Base-by-base conservation (phyloP, 2,888 invertebrate genomes). In the Linyphia triangularis region DNA sequence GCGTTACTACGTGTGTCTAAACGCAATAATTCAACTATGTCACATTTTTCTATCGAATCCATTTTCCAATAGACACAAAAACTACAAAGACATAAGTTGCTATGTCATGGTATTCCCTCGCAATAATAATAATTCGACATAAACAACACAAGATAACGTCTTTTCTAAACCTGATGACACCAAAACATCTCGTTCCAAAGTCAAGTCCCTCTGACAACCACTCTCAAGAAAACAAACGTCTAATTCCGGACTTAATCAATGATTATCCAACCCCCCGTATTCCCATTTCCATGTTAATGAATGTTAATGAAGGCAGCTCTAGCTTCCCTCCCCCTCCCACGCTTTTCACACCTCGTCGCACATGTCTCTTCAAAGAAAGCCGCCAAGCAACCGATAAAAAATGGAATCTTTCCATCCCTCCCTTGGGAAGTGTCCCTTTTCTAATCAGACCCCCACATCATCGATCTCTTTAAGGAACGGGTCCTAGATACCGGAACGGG, bases 401-500 rank as follows among this genome's bases (percentile, higher is more conserved):
- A 77, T 59, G 40, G 77, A 61, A 77, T 16, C 51, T n/a, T n/a
- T n/a, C n/a, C 43, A 57, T 59, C 30, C 57, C 51, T 43, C 83
- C 26, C 67, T 19, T 28, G 82, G 75, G 75, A 85, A 59, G 77
- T 85, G 84, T 85, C 69, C 69, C 77, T 75, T 67, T 75, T 85
- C 84, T 75, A 85, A 85, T 85, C 84, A 85, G 59, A 51, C 75
- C 57, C n/a, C 22, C 51, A 69, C 63, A 67, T 69, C 84, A 85
- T 85, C 84, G 84, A 85, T 85, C 84, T 85, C 51, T 1, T 57
- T 19, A 65, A 37, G 24, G 43, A 77, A 67, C 75, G 28, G 69
- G n/a, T 51, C n/a, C 51, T 13, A 51, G 16, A 65, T 33, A 43
- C 51, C 69, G 51, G 69, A 37, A 24, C 59, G 63, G 22, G 61